phyloP scores from a whole-genome alignment of 2,113 vertebrate genomes.

The Leptobrachium leishanense region DNA sequence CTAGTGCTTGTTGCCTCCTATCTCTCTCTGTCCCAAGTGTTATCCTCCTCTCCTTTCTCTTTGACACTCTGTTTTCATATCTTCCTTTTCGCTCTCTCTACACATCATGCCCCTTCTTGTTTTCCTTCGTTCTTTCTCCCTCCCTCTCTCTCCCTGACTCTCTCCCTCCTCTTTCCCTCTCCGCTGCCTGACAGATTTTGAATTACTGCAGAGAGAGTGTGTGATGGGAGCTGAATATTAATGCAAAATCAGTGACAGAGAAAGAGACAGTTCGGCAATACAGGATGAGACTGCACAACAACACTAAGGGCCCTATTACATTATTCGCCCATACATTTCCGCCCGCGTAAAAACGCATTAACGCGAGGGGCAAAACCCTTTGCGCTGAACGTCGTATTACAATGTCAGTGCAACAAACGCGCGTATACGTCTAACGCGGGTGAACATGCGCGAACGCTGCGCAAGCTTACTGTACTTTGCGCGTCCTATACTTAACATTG shows the following conservation, averaged over 20 bases:
- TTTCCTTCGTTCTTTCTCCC: conserved; percentile 4
- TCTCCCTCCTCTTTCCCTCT: conserved; percentile 30
- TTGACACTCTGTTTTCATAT: background rate
- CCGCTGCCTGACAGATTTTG: conserved; percentile 68
- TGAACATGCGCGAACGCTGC: too few relatives aligned
- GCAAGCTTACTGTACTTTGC: too few relatives aligned
- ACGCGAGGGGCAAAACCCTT: too few relatives aligned
- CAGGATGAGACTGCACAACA: background rate
- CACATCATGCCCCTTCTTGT: conserved; percentile 21
- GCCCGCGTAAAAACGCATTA: too few relatives aligned
- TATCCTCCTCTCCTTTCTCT: background rate
- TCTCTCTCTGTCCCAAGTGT: background rate
- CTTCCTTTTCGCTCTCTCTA: conserved; percentile 16
- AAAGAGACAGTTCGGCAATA: conserved; percentile 33
- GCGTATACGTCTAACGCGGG: too few relatives aligned
- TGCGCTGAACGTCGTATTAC: too few relatives aligned
- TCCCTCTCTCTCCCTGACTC: conserved; percentile 17
- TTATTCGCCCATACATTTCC: too few relatives aligned
- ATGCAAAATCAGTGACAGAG: conserved; percentile 55
- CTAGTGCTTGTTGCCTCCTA: background rate
- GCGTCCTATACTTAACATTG: too few relatives aligned
- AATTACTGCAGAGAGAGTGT: conserved; percentile 67
- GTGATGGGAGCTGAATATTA: conserved; percentile 66
- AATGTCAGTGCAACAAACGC: too few relatives aligned
- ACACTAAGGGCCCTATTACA: too few relatives aligned